Evolutionary conservation across 2,797 vertebrate genomes (phyloP).

Genomic region (Galaxias olidus): DNA sequence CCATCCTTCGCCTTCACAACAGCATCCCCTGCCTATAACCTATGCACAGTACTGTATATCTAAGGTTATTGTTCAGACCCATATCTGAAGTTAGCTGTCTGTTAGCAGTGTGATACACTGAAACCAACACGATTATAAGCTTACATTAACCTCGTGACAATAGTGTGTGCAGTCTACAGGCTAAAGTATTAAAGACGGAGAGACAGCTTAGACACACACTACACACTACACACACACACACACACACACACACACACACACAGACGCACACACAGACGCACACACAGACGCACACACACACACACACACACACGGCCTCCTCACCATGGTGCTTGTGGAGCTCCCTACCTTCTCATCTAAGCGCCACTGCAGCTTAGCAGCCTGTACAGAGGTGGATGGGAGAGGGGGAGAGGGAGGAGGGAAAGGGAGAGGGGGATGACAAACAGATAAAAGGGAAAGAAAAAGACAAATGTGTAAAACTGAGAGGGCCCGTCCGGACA

Average conservation of each 20-base stretch:
- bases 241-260: constrained; percentile 16
- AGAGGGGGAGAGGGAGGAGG: constrained; percentile 43
- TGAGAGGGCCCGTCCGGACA: constrained; percentile 49
- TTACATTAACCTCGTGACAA: too few relatives aligned
- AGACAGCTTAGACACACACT: constrained; percentile 18
- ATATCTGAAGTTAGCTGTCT: too few relatives aligned
- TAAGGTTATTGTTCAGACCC: too few relatives aligned
- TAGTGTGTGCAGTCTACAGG: too few relatives aligned
- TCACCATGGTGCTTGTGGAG: constrained; percentile 76
- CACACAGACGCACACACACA: constrained; percentile 36
- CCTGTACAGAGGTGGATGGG: constrained; percentile 74
- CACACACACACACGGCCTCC: constrained; percentile 60
- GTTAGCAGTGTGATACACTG: too few relatives aligned
- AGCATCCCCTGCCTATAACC: too few relatives aligned
- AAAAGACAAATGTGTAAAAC: constrained; percentile 54
- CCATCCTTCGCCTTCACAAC: too few relatives aligned
- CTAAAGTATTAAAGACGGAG: constrained; percentile 15
- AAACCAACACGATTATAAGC: too few relatives aligned
- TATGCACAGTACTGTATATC: too few relatives aligned
- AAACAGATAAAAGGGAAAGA: constrained; percentile 36
- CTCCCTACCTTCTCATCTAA: constrained; percentile 83
- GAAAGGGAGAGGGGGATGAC: constrained; percentile 36
- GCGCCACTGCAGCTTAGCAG: constrained; percentile 81
- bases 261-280: constrained; percentile 38
- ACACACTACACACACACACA: constrained; percentile 11